A percentile compares a stretch with the other conserved stretches of the same genome.
Evolutionary conservation across 2,888 invertebrate genomes (phyloP).

Genomic region (Acleris holmiana): DNA sequence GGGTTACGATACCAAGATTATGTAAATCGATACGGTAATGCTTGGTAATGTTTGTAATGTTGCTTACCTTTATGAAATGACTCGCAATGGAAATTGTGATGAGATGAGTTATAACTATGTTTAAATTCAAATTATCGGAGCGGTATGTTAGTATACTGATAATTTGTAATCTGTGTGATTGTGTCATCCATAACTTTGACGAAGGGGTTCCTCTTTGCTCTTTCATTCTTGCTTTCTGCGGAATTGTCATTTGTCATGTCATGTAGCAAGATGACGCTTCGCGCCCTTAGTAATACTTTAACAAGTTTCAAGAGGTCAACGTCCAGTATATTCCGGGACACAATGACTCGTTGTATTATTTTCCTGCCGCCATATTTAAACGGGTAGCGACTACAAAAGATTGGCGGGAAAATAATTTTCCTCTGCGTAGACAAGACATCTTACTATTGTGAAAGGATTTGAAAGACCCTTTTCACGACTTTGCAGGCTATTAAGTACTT

Average conservation of each 20-base stretch:
- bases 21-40: conserved; percentile 26
- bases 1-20: conserved; percentile 28
- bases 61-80: conserved; percentile 3
- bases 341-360: conserved; percentile 59
- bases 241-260: conserved; percentile 13
- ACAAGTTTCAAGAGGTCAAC: conserved; percentile 33
- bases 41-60: conserved; percentile 9
- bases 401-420: conserved; percentile 75
- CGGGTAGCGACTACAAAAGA: conserved; percentile 63
- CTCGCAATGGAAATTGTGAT: neutral
- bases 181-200: too few species aligned
- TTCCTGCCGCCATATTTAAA: conserved; percentile 60
- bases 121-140: too few species aligned
- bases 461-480: conserved; percentile 63
- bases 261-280: neutral
- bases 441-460: conserved; percentile 78
- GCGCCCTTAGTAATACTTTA: conserved; percentile 8
- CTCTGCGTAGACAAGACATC: conserved; percentile 62
- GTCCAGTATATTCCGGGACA: conserved; percentile 41
- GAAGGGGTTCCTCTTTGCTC: too few species aligned
- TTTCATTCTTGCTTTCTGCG: neutral
- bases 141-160: too few species aligned
- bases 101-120: neutral
- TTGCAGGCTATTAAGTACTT: conserved; percentile 61
- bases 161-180: too few species aligned